Evolutionary conservation across 1,140 invertebrate species (phyloP).

Genomic region (Drosophila tropicalis): DNA sequence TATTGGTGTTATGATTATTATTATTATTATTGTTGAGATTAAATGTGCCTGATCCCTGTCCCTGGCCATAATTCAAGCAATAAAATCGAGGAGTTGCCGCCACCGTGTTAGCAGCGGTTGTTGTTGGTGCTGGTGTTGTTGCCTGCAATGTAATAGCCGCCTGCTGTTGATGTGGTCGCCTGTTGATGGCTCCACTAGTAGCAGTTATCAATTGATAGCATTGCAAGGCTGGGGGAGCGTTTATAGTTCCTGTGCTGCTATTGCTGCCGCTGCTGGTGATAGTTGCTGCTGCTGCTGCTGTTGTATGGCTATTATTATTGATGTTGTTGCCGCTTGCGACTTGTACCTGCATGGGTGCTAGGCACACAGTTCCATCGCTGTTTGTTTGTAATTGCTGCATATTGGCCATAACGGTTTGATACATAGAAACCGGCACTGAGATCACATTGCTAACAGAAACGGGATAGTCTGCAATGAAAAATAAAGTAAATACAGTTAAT

Average conservation of each 20-base stretch:
- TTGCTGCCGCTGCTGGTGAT: constrained; percentile 17
- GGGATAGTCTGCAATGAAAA: constrained; percentile 87
- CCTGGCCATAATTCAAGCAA: background rate
- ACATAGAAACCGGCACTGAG: constrained; percentile 97
- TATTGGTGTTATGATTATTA: constrained; percentile 27
- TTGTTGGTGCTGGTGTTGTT: background rate
- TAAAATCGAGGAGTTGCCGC: background rate
- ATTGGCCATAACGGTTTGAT: constrained; percentile 97
- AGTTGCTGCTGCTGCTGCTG: constrained; percentile 17
- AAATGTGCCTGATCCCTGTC: background rate
- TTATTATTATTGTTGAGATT: constrained; percentile 15
- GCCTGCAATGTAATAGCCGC: constrained; percentile 4
- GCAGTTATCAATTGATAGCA: constrained; percentile 14
- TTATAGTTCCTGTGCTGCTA: background rate
- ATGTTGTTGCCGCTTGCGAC: constrained; percentile 15
- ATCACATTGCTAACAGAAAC: constrained; percentile 97
- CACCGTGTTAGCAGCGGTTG: background rate
- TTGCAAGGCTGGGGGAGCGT: constrained; percentile 9
- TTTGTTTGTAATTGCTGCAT: constrained; percentile 91
- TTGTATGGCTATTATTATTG: constrained; percentile 11
- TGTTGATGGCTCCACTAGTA: background rate
- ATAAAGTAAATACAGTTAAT: too few species aligned
- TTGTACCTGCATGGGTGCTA: constrained; percentile 91
- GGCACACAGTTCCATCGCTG: constrained; percentile 91
- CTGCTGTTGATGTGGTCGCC: constrained; percentile 1